Evolutionary conservation across 2,888 invertebrate genomes (phyloP).

Genomic region (Sialis lutaria): DNA sequence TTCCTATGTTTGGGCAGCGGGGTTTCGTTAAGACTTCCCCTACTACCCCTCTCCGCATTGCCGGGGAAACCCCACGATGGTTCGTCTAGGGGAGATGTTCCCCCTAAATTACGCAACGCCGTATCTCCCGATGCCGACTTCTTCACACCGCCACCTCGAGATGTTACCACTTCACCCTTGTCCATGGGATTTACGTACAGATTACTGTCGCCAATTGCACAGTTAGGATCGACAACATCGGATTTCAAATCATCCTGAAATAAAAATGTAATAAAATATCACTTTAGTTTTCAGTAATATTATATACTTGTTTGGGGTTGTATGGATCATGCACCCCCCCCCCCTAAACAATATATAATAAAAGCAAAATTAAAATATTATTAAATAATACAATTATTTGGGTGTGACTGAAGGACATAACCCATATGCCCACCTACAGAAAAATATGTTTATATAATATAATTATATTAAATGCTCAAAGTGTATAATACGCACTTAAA

Average conservation of each 20-base stretch:
- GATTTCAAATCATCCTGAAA: constrained; percentile 26
- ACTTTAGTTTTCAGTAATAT: too few species aligned
- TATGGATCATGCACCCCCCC: too few species aligned
- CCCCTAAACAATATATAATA: too few species aligned
- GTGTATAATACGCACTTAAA: too few species aligned
- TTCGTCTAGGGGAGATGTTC: constrained; percentile 36
- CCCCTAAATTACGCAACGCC: constrained; percentile 44
- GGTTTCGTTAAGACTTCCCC: constrained; percentile 44
- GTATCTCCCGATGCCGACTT: constrained; percentile 68
- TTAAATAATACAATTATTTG: too few species aligned
- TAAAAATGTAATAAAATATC: too few species aligned
- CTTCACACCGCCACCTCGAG: constrained; percentile 38
- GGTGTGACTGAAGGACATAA: too few species aligned
- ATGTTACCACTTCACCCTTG: constrained; percentile 29
- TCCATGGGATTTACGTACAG: constrained; percentile 78
- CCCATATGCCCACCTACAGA: constrained; percentile 9
- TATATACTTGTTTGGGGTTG: too few species aligned
- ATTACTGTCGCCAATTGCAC: constrained; percentile 51
- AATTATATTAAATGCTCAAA: too few species aligned
- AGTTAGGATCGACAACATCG: constrained; percentile 23
- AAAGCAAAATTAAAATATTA: too few species aligned
- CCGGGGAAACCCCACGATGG: constrained; percentile 28
- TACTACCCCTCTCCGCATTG: constrained; percentile 27
- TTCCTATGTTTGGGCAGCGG: constrained; percentile 66
- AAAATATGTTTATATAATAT: too few species aligned